These are phyloP conservation scores for Nesospiza acunhae DNA, from an alignment of 2,113 vertebrate genomes.

Conservation along the genomic window DNA sequence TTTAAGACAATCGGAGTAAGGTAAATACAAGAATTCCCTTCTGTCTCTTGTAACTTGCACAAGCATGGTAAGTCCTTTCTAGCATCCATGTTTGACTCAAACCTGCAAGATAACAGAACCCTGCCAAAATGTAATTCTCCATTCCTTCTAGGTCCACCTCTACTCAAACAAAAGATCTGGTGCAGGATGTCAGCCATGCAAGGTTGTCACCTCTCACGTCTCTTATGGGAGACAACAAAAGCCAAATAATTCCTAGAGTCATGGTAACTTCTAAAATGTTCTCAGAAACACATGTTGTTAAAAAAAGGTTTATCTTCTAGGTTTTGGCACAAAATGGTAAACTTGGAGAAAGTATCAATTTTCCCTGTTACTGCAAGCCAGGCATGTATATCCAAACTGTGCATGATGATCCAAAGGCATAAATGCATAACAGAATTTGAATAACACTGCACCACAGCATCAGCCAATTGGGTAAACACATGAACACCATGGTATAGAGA, in stretches of 20 bases:
- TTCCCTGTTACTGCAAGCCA: neutral
- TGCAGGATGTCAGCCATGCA: neutral
- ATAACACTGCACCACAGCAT: neutral
- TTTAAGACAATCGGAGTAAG: neutral
- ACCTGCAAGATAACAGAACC: neutral
- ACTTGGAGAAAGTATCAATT: neutral
- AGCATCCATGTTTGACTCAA: neutral
- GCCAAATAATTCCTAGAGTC: neutral
- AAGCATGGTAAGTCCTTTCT: neutral
- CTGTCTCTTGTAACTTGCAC: neutral
- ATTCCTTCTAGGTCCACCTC: neutral
- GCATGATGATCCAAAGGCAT: neutral
- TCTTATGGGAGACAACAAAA: neutral
- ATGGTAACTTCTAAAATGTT: neutral
- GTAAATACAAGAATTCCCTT: neutral
- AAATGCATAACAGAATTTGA: neutral
- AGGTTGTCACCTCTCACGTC: neutral
- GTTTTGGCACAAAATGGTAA: neutral
- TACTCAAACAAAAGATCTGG: neutral
- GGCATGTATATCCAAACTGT: neutral
- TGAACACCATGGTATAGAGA: neutral
- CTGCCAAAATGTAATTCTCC: neutral
- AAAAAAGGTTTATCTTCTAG: neutral
- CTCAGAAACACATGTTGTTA: neutral
- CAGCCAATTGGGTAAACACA: neutral